Evolutionary conservation across 2,888 invertebrate genomes (phyloP).

Genomic region (Plutella xylostella): DNA sequence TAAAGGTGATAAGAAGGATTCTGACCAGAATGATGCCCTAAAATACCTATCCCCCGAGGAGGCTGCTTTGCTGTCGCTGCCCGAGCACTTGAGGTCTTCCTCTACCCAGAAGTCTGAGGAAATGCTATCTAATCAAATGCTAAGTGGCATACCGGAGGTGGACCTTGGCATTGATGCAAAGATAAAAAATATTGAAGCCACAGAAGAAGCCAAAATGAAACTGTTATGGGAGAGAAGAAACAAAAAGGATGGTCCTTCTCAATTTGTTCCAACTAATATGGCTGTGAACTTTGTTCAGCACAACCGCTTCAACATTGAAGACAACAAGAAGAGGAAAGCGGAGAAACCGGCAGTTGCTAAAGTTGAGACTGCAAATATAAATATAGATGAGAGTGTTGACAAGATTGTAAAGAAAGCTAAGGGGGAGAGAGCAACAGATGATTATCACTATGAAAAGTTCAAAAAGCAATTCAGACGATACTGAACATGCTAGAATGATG

Average conservation of each 20-base stretch:
- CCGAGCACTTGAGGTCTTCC: conserved; percentile 88
- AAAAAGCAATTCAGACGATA: conserved; percentile 95
- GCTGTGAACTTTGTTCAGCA: conserved; percentile 98
- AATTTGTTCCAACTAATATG: conserved; percentile 98
- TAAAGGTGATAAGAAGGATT: conserved; percentile 48
- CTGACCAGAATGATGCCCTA: conserved; percentile 50
- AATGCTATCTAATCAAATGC: conserved; percentile 99
- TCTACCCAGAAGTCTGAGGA: conserved; percentile 93
- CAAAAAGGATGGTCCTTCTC: conserved; percentile 93
- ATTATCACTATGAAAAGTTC: conserved; percentile 96
- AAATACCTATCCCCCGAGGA: conserved; percentile 89
- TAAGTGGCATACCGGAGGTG: conserved; percentile 99
- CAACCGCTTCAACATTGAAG: conserved; percentile 93
- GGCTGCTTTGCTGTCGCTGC: conserved; percentile 89
- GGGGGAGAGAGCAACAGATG: conserved; percentile 94
- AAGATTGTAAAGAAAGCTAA: conserved; percentile 74
- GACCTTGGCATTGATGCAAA: conserved; percentile 99
- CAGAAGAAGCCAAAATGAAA: conserved; percentile 97
- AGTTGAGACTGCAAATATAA: conserved; percentile 38
- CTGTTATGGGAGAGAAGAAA: conserved; percentile 89
- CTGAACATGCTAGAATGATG: too few species aligned
- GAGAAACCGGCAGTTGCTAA: conserved; percentile 63
- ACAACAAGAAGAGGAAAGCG: conserved; percentile 70
- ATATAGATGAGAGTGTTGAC: conserved; percentile 57
- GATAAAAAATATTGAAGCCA: conserved; percentile 98